These are phyloP conservation scores for Dendronephthya gigantea DNA, from an alignment of 64 coral and sea anemone species.

Conservation along the genomic window DNA sequence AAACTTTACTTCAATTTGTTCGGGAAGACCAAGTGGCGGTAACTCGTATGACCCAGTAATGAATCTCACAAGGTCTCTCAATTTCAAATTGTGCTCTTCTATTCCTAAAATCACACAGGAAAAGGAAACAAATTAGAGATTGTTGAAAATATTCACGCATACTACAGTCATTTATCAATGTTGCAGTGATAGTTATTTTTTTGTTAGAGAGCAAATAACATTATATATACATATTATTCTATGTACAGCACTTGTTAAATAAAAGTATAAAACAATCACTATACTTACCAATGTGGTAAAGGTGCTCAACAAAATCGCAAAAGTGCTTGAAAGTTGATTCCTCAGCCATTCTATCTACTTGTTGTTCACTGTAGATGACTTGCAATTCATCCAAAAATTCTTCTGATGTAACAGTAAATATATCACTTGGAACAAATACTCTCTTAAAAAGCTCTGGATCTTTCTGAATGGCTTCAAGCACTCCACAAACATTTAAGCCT, in stretches of 20 bases:
- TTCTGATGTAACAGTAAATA: background rate
- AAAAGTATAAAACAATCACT: background rate
- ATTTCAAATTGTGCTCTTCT: background rate
- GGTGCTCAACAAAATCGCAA: constrained; percentile 13
- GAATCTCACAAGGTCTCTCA: background rate
- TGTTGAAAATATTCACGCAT: too few species aligned
- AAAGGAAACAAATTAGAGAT: too few species aligned
- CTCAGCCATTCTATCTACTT: background rate
- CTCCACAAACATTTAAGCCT: background rate
- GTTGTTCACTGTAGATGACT: background rate
- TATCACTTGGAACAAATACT: background rate
- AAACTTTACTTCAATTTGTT: background rate
- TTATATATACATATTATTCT: background rate
- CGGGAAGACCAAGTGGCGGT: background rate
- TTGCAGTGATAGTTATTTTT: too few species aligned
- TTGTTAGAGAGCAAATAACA: too few species aligned
- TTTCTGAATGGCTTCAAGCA: background rate
- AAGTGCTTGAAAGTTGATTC: background rate
- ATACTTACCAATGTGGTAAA: background rate
- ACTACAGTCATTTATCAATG: too few species aligned
- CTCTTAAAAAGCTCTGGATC: background rate
- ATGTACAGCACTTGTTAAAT: background rate
- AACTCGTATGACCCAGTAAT: background rate
- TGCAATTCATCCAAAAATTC: background rate
- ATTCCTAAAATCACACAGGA: too few species aligned